Evolutionary conservation across 2,888 invertebrate species (phyloP).

Genomic region (Ganaspis brasiliensis): DNA sequence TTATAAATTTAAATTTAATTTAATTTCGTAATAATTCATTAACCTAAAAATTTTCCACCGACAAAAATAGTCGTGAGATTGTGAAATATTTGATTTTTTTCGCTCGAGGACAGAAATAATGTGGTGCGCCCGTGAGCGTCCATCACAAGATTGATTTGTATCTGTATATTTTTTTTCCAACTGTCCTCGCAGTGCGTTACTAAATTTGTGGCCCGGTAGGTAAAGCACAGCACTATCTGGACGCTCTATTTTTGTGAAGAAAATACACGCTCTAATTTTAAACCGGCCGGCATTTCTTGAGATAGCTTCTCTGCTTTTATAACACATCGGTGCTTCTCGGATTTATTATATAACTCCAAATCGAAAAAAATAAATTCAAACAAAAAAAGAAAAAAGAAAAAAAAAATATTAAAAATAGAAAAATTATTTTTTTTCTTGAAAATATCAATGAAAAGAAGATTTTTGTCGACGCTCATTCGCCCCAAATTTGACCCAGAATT

Average conservation of each 20-base stretch:
- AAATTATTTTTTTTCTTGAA: no score
- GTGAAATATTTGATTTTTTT: conserved; percentile 6
- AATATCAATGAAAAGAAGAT: no score
- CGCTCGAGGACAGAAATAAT: conserved; percentile 18
- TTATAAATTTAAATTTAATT: no score
- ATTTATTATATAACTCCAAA: conserved; percentile 34
- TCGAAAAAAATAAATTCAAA: conserved; percentile 10
- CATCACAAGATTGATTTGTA: conserved; percentile 31
- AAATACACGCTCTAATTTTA: conserved; percentile 78
- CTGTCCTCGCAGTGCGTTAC: conserved; percentile 65
- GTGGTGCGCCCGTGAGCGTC: background rate
- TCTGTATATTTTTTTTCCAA: conserved; percentile 6
- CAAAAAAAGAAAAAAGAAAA: background rate
- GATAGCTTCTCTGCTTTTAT: conserved; percentile 9
- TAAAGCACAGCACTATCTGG: conserved; percentile 70
- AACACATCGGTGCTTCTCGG: conserved; percentile 23
- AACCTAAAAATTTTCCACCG: no score
- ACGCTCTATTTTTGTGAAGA: conserved; percentile 77
- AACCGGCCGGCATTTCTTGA: conserved; percentile 70
- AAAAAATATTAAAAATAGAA: no score
- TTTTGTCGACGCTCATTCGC: no score
- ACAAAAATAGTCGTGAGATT: conserved; percentile 18
- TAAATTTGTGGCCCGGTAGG: conserved; percentile 72
- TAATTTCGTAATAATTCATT: no score
- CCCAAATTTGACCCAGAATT: no score